Evolutionary conservation across 1,140 invertebrate genomes (phyloP), one percentile per base, ranked within the genome.

Genomic region (Caerostris darwini): DNA sequence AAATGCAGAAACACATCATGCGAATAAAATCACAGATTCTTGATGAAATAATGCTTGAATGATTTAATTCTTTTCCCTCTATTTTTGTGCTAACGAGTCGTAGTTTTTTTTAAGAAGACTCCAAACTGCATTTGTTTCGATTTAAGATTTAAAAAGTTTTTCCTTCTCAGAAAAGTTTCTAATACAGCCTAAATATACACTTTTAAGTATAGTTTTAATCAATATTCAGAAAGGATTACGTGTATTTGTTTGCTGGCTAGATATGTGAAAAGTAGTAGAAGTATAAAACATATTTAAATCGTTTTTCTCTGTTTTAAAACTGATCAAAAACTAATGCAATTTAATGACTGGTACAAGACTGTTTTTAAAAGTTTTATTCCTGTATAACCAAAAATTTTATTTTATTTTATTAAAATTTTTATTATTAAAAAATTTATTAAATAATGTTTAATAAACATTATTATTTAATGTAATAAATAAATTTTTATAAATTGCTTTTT

Each of bases 161-260:
- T 34, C 34, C 34, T 34, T 34, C 34, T 34, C 34, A 34, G 34
- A 34, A 34, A 34, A 34, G 34, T 34, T 77, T 77, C 71, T 77
- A 77, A 77, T 77, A 77, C 71, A 19, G 4, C 53, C 71, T 77
- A 77, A 77, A 77, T 77, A 77, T 77, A 77, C 50, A 53, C 10
- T 53, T 67, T 67, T 53, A 50, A 53, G 4, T 77, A 14, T 12
- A 53, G 7, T 77, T 3, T 3, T 53, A 17, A 12, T 53, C 71
- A 77, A 53, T 12, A 77, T 5, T 12, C 34, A 77, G 19, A 77
- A 77, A 77, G 71, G 71, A 77, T 77, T 77, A 77, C 34, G 8
- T 50, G 34, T 4, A 64, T 12, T 64, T 14, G 34, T 34, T 34
- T 34, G 34, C 34, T 34, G 34, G 2, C 34, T 34, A 34, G 34